Conservation (phyloP, 2,888 invertebrate species). For the Adelognathus sp. region DNA sequence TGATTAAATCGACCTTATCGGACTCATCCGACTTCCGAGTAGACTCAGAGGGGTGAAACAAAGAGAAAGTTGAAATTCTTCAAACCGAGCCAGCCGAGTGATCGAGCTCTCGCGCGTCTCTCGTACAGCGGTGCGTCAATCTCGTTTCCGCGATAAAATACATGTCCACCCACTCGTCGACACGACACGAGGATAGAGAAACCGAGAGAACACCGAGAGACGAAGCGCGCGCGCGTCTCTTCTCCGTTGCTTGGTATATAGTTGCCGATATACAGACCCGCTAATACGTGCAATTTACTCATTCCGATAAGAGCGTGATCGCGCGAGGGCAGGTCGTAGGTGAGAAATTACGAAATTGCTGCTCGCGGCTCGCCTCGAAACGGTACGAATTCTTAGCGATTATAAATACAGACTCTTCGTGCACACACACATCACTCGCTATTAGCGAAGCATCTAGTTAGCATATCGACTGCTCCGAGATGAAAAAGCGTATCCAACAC, state of each 20-base stretch:
- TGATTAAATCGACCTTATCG: too few species aligned
- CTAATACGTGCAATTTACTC: conserved; percentile 56
- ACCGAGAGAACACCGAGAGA: conserved; percentile 28
- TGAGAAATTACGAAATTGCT: conserved; percentile 55
- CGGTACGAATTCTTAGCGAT: conserved; percentile 26
- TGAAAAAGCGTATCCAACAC: too few species aligned
- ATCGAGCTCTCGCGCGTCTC: too few species aligned
- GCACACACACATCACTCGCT: neutral
- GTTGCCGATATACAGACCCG: conserved; percentile 53
- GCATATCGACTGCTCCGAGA: too few species aligned
- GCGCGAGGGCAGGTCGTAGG: conserved; percentile 50
- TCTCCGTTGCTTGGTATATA: too few species aligned
- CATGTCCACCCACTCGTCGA: conserved; percentile 30
- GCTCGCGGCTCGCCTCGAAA: conserved; percentile 24
- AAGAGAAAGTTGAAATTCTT: too few species aligned
- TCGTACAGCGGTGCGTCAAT: conserved; percentile 44
- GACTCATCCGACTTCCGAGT: too few species aligned
- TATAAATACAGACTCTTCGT: conserved; percentile 24
- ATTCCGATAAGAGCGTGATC: conserved; percentile 55
- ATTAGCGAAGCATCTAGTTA: neutral
- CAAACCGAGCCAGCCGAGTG: too few species aligned
- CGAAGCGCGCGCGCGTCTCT: too few species aligned
- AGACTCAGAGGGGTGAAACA: too few species aligned
- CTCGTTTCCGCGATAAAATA: conserved; percentile 41
- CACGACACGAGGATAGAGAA: conserved; percentile 17